Percentiles rank a stretch among this genome's conserved stretches.
Conservation (phyloP, 2,113 vertebrate species). For the Dicaeum eximium region DNA sequence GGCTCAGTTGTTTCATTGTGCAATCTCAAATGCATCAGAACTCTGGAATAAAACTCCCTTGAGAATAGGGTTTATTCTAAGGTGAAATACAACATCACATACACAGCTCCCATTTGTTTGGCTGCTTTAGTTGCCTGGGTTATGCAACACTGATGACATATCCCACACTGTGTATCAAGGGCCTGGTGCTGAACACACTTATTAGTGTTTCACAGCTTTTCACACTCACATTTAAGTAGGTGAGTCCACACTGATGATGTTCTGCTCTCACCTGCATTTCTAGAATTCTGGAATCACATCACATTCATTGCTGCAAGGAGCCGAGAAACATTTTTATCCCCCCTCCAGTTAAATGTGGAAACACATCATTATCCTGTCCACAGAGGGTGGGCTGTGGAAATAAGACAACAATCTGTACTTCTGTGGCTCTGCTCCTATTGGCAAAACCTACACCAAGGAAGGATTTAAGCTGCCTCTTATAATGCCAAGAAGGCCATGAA, state of each 20-base stretch:
- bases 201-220: background rate
- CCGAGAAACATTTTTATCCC: background rate
- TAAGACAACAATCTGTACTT: background rate
- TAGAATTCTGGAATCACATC: background rate
- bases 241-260: background rate
- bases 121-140: background rate
- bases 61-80: background rate
- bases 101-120: background rate
- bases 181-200: background rate
- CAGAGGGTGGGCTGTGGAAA: background rate
- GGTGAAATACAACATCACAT: background rate
- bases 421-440: background rate
- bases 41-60: background rate
- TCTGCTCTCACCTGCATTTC: background rate
- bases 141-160: background rate
- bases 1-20: slow-evolving; percentile 34
- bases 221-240: background rate
- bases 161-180: accelerated
- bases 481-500: background rate
- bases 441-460: background rate
- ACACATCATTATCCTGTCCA: background rate
- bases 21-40: background rate
- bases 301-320: background rate
- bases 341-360: background rate
- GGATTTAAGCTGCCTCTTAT: background rate